Conservation (phyloP, 2,888 invertebrate species). For the Mantis religiosa region DNA sequence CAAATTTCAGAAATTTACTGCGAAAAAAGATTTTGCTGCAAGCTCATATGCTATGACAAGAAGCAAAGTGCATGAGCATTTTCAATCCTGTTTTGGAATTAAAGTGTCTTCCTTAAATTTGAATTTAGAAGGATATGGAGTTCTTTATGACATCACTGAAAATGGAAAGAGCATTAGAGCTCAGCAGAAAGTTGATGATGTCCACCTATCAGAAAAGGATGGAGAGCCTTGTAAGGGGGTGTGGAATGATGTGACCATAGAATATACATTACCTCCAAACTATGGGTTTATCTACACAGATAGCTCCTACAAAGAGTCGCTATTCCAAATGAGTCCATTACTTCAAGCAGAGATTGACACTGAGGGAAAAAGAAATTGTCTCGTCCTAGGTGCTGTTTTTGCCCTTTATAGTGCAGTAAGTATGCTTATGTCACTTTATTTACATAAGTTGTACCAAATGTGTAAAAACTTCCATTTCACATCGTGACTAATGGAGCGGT, state of each 20-base stretch:
- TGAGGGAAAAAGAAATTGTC: not conserved
- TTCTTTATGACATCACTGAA: too few species aligned
- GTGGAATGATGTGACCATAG: not conserved
- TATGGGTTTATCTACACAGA: not conserved
- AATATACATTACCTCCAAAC: not conserved
- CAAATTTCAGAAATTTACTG: not conserved
- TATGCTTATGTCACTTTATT: not conserved
- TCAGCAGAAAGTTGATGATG: too few species aligned
- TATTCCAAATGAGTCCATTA: not conserved
- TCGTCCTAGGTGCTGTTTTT: not conserved
- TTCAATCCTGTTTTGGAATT: not conserved
- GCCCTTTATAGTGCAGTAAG: not conserved
- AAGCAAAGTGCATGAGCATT: not conserved
- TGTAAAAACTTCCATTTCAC: too few species aligned
- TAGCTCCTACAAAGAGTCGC: not conserved
- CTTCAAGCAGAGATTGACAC: not conserved
- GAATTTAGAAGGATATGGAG: not conserved
- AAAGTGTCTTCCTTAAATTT: not conserved
- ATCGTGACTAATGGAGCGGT: too few species aligned
- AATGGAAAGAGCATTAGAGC: too few species aligned
- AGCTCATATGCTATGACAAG: not conserved
- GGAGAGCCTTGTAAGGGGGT: not conserved
- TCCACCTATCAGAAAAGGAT: not conserved
- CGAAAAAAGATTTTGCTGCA: not conserved
- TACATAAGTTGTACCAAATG: not conserved